Conservation (phyloP, 2,797 vertebrate genomes). For the Chelon labrosus region DNA sequence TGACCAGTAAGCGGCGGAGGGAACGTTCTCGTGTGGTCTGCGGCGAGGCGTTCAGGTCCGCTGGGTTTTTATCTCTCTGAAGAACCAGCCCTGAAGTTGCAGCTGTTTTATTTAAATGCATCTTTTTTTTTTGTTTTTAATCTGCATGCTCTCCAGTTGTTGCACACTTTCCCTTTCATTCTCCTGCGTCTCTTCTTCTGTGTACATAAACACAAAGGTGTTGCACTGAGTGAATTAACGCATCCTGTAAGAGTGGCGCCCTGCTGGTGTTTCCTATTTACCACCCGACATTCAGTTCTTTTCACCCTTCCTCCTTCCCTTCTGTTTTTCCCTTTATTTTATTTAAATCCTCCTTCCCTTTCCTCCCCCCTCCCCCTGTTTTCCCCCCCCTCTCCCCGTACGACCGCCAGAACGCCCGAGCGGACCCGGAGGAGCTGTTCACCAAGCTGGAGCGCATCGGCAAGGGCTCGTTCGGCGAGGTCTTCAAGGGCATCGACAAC, state of each 20-base stretch:
- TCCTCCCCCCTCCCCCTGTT: conserved; percentile 40
- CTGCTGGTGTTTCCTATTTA: conserved; percentile 64
- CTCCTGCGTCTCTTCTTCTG: conserved; percentile 36
- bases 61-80: no score
- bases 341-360: conserved; percentile 25
- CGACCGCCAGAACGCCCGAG: conserved; percentile 86
- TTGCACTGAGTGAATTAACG: conserved; percentile 55
- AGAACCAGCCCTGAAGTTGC: neutral
- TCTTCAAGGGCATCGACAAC: conserved; percentile 99
- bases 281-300: conserved; percentile 55
- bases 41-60: no score
- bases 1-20: no score
- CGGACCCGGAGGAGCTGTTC: conserved; percentile 96
- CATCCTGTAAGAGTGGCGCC: conserved; percentile 61
- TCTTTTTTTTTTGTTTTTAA: conserved; percentile 21
- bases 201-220: conserved; percentile 52
- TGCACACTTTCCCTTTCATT: conserved; percentile 41
- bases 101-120: conserved; percentile 7
- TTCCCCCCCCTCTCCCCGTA: neutral
- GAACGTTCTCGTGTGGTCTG: no score
- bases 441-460: conserved; percentile 98
- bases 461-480: conserved; percentile 98
- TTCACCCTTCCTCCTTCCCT: conserved; percentile 51
- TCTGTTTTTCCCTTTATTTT: conserved; percentile 17
- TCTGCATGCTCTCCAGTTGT: conserved; percentile 39